Base-by-base conservation (phyloP, 2,797 vertebrate genomes). In the Microcaecilia unicolor region DNA sequence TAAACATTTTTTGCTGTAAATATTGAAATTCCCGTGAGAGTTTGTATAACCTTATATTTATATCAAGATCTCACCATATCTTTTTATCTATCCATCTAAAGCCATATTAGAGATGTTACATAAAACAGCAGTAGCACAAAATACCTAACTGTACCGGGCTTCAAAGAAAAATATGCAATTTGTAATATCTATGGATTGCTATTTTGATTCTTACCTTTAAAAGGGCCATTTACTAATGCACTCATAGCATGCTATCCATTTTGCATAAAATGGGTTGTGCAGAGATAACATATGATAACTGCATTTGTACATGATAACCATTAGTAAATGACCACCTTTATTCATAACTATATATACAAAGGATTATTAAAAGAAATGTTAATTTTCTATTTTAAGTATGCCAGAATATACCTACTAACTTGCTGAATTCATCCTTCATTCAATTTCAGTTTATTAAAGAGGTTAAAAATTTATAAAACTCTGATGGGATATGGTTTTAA, bases 391-490 rank as follows among this genome's bases (percentile, higher is more conserved):
- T 37, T 51, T 6, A 62, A 69, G 53, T 53, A 41, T 31, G 40
- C 54, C 14, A 33, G n/a, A 53, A 55, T 53, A 45, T 62, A 58
- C 65, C 47, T 68, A 54, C 60, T 74, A 70, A 69, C 67, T 61
- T 71, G 60, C 69, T 64, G 59, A 72, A 76, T 77, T 75, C 74
- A 78, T 80, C 68, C 69, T 78, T 81, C 67, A 70, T 75, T 73
- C 72, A 76, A 72, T 79, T 73, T 55, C 61, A 78, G 69, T 80
- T 81, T 81, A 82, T 84, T 80, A 81, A 82, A 81, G 71, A 82
- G 70, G 78, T 80, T 80, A 83, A 79, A 80, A 80, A 81, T 78
- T 76, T 78, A 80, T 81, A 79, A 81, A 82, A 81, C 68, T 74
- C 76, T 75, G 81, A 75, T 78, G 76, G 80, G 76, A 76, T 81